A percentile compares a stretch with the other conserved stretches of the same genome.
Conservation (phyloP, 2,888 invertebrate species). For the Hymenopus coronatus region DNA sequence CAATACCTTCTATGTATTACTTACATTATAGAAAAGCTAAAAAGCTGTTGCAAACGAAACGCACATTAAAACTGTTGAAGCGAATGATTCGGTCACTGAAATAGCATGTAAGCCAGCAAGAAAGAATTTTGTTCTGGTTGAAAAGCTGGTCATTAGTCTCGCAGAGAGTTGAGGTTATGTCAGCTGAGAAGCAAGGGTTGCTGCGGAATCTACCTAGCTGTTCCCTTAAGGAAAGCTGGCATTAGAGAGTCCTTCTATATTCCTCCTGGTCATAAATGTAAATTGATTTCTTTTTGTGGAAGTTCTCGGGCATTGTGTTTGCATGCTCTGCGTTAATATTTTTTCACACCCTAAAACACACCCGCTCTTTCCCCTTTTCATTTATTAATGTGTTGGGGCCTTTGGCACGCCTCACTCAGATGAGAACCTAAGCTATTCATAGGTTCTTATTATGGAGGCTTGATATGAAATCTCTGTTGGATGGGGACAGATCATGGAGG, state of each 20-base stretch:
- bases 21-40: no score
- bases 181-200: no score
- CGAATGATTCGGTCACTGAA: no score
- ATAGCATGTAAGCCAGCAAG: no score
- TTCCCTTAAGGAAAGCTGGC: not conserved
- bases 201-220: not conserved
- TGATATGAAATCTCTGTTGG: slow-evolving; percentile 21
- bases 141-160: no score
- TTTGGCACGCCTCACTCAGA: not conserved
- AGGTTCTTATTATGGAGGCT: slow-evolving; percentile 9
- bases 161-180: no score
- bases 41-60: no score
- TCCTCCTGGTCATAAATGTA: not conserved
- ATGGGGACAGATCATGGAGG: not conserved
- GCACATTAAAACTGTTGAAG: no score
- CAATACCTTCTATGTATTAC: no score
- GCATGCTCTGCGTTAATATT: not conserved
- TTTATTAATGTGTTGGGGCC: slow-evolving; percentile 1
- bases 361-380: not conserved
- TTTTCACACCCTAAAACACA: not conserved
- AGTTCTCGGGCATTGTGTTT: not conserved
- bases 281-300: not conserved
- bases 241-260: not conserved
- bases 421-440: slow-evolving; percentile 18
- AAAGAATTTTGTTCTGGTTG: no score